A percentile compares a stretch with the other conserved stretches of the same genome.
phyloP scores from a whole-genome alignment of 2,888 invertebrate species.

The Plebejus argus region DNA sequence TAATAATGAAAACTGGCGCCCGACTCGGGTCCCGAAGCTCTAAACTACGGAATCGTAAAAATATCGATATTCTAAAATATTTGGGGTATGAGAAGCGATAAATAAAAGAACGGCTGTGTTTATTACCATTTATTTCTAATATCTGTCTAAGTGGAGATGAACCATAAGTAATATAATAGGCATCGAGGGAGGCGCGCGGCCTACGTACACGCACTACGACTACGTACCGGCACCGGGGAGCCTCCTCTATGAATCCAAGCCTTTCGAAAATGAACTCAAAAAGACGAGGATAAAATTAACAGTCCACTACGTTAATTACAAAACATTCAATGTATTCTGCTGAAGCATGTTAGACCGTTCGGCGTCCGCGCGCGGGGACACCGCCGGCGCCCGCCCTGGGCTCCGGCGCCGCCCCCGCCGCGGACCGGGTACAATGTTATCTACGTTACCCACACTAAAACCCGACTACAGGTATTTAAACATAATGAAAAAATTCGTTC shows the following conservation, averaged over 20 bases:
- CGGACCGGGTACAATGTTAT: conserved; percentile 50
- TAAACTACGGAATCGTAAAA: conserved; percentile 58
- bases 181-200: conserved; percentile 72
- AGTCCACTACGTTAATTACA: conserved; percentile 33
- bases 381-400: not conserved
- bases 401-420: conserved; percentile 53
- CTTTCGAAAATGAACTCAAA: conserved; percentile 38
- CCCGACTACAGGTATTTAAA: conserved; percentile 59
- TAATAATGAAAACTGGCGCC: conserved; percentile 54
- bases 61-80: conserved; percentile 55
- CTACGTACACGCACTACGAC: conserved; percentile 59
- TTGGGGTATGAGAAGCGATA: conserved; percentile 71
- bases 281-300: conserved; percentile 32
- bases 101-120: conserved; percentile 78
- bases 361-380: conserved; percentile 55
- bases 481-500: conserved; percentile 52
- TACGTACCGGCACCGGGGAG: conserved; percentile 44
- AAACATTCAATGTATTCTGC: conserved; percentile 35
- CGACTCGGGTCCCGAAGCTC: conserved; percentile 62
- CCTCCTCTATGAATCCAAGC: conserved; percentile 42
- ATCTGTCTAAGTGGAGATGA: conserved; percentile 77
- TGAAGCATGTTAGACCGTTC: conserved; percentile 45
- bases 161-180: conserved; percentile 64
- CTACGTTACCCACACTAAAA: conserved; percentile 54
- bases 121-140: conserved; percentile 75